Base-by-base conservation (phyloP, 2,888 invertebrate species). In the Hydropsyche betteni region DNA sequence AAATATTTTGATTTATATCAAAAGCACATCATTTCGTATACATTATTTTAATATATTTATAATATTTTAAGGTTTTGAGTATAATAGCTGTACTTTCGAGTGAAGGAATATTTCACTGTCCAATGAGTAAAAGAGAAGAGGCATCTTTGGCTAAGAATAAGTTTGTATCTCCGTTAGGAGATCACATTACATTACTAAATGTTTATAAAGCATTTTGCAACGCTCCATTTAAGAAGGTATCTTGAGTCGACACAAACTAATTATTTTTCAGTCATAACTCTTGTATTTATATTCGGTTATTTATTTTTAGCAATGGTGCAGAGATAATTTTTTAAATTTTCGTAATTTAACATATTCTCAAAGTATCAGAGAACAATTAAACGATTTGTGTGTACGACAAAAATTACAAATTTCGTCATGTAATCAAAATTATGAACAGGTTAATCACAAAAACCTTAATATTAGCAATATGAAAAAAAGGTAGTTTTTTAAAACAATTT, bases 151-250 rank as follows among this genome's bases (percentile, higher is more conserved):
- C 92, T 0, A 89, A 92, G 81, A 90, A 90, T 81, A 96, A 96
- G 85, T 98, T 98, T 83, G 84, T 90, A 75, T 94, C 96, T 0
- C 89, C 92, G 24, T 91, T 94, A 80, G 98, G 99, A 10, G 99
- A 99, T 85, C 97, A 97, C 83, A 87, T 98, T 61, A 97, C 96
- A 1, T 86, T 97, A 74, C 87, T 99, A 12, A 99, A 97, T 84
- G 93, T 98, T 52, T 98, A 90, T 83, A 91, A 91, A 81, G 93
- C 92, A 4, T 98, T 90, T 84, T 90, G 89, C 80, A 92, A 91
- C 82, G 89, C 91, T 0, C 90, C 91, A 4, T 88, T 91, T 78
- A 91, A 91, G 81, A 93, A 92, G 85, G 89, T 90, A 80, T 76
- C 38, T 10, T 8, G 44, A 51, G 68, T 36, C 79, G 38, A 51